Percentiles rank a stretch among this genome's conserved stretches.
phyloP scores from a whole-genome alignment of 2,113 vertebrate species.

The Polyodon spathula region DNA sequence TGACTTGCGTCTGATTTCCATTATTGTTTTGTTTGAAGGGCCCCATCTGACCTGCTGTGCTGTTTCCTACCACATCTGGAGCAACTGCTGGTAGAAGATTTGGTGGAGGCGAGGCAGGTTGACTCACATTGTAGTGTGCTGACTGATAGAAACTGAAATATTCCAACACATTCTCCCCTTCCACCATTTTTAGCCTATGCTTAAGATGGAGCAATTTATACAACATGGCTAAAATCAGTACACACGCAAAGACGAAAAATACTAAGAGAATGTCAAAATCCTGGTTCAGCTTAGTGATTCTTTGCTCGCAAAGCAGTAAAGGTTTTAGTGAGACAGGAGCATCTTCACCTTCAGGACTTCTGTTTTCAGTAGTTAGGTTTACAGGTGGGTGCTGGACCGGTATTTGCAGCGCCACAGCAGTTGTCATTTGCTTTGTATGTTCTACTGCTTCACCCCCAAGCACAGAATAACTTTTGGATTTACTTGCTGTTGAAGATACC shows the following conservation, averaged over 20 bases:
- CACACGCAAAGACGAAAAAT: slow-evolving; percentile 64
- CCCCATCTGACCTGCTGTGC: slow-evolving; percentile 47
- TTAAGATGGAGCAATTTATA: slow-evolving; percentile 56
- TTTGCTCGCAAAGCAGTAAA: slow-evolving; percentile 46
- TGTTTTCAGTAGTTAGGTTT: slow-evolving; percentile 32
- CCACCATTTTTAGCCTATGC: slow-evolving; percentile 43
- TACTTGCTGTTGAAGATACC: not conserved
- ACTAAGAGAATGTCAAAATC: slow-evolving; percentile 63
- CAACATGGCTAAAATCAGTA: slow-evolving; percentile 51
- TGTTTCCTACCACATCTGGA: slow-evolving; percentile 31
- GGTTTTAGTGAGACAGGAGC: slow-evolving; percentile 44
- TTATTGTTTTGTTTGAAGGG: slow-evolving; percentile 50
- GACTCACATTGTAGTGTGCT: slow-evolving; percentile 48
- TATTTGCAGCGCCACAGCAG: slow-evolving; percentile 30
- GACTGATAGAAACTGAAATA: slow-evolving; percentile 69
- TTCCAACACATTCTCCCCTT: slow-evolving; percentile 59
- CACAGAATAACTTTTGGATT: not conserved
- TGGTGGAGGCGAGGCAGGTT: slow-evolving; percentile 33
- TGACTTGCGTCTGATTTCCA: slow-evolving; percentile 61
- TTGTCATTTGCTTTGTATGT: not conserved
- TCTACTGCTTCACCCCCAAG: not conserved
- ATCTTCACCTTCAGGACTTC: slow-evolving; percentile 27
- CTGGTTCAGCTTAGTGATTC: slow-evolving; percentile 51
- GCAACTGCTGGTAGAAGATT: slow-evolving; percentile 5
- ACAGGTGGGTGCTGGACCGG: slow-evolving; percentile 27